Evolutionary conservation across 1,140 invertebrate genomes (phyloP).

Genomic region (Orius insidiosus): DNA sequence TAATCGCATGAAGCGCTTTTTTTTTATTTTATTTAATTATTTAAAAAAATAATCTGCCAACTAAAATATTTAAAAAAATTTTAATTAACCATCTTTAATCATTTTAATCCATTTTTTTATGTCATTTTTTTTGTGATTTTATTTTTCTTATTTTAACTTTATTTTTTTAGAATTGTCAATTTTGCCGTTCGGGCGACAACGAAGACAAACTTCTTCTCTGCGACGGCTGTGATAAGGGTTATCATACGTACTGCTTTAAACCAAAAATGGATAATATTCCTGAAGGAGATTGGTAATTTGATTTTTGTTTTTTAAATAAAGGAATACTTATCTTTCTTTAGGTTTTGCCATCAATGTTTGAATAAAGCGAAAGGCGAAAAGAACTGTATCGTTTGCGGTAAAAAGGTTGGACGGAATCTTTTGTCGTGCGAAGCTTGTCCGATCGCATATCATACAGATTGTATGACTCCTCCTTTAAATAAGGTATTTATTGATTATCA

Average conservation of each 20-base stretch:
- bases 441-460: slow-evolving; percentile 80
- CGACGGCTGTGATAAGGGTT: slow-evolving; percentile 94
- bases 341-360: slow-evolving; percentile 91
- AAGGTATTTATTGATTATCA: slow-evolving; percentile 38
- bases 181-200: slow-evolving; percentile 88
- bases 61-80: too few species aligned
- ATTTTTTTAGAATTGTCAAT: slow-evolving; percentile 80
- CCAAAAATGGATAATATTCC: slow-evolving; percentile 91
- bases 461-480: slow-evolving; percentile 67
- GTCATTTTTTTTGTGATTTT: background rate
- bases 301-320: background rate
- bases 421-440: slow-evolving; percentile 77
- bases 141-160: slow-evolving; percentile 12
- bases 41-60: background rate
- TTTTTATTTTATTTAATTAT: slow-evolving; percentile 25
- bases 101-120: background rate
- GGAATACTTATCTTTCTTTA: slow-evolving; percentile 24
- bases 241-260: slow-evolving; percentile 96
- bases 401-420: slow-evolving; percentile 54
- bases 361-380: slow-evolving; percentile 83
- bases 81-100: too few species aligned
- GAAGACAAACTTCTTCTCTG: slow-evolving; percentile 88
- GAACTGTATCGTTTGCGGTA: slow-evolving; percentile 78
- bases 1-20: slow-evolving; percentile 28
- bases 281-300: slow-evolving; percentile 82